A percentile compares a stretch with the other conserved stretches of the same genome.
Evolutionary conservation across 2,888 invertebrate genomes (phyloP).

Genomic region (Hylaea fasciaria): DNA sequence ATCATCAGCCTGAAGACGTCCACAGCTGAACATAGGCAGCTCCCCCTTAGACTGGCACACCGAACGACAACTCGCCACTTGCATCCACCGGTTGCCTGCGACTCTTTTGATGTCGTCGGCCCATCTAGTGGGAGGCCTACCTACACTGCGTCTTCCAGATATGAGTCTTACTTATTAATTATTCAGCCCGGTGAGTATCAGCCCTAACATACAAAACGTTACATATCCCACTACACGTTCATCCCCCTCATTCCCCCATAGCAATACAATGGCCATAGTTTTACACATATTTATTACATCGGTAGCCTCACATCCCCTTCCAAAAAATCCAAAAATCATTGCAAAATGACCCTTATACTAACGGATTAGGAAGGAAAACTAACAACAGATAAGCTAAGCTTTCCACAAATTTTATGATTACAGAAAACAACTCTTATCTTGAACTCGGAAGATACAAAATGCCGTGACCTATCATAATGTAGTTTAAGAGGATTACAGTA

Average conservation of each 20-base stretch:
- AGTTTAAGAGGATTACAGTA: slow-evolving; percentile 62
- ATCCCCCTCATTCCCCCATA: slow-evolving; percentile 10
- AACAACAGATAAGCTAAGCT: background rate
- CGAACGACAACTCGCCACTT: too few species aligned
- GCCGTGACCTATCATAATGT: slow-evolving; percentile 31
- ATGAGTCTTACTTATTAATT: too few species aligned
- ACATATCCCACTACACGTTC: background rate
- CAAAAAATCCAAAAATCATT: slow-evolving; percentile 1
- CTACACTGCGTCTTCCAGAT: too few species aligned
- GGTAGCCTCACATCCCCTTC: slow-evolving; percentile 4
- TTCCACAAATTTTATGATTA: background rate
- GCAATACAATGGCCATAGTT: slow-evolving; percentile 14
- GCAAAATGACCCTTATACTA: slow-evolving; percentile 8
- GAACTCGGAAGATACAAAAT: slow-evolving; percentile 5
- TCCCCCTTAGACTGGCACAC: too few species aligned
- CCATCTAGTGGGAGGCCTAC: too few species aligned
- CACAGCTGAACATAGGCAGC: too few species aligned
- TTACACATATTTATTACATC: slow-evolving; percentile 10
- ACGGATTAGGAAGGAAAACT: slow-evolving; percentile 5
- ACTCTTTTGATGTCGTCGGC: too few species aligned
- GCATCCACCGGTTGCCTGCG: too few species aligned
- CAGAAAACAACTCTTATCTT: slow-evolving; percentile 3
- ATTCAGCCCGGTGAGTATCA: background rate
- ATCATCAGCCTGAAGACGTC: too few species aligned
- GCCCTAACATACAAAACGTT: background rate